Evolutionary conservation across 2,797 vertebrate species (phyloP).

Genomic region (Microctenopoma stevenorrisi): DNA sequence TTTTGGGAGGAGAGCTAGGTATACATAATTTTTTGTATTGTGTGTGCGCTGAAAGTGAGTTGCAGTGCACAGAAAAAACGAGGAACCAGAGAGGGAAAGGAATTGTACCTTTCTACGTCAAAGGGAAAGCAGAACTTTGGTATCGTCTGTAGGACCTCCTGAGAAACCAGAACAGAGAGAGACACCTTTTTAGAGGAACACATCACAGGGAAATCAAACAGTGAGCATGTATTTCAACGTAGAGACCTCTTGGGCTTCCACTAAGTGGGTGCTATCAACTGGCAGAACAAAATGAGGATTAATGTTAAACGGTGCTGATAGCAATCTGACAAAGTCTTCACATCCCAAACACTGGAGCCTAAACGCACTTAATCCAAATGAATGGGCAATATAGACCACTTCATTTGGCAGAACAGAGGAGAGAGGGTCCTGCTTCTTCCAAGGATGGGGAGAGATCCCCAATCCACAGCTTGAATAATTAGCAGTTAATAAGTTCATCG

Average conservation of each 20-base stretch:
- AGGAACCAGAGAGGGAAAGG: slow-evolving; percentile 46
- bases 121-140: slow-evolving; percentile 99
- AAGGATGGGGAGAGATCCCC: slow-evolving; percentile 60
- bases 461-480: slow-evolving; percentile 92
- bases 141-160: slow-evolving; percentile 95
- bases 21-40: background rate
- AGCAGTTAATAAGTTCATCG: slow-evolving; percentile 84
- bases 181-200: slow-evolving; percentile 42
- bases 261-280: slow-evolving; percentile 63
- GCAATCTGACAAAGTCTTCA: slow-evolving; percentile 73
- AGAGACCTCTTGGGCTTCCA: slow-evolving; percentile 55
- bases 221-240: slow-evolving; percentile 43
- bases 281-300: slow-evolving; percentile 74
- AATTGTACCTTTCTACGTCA: slow-evolving; percentile 92
- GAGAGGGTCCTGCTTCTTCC: slow-evolving; percentile 44
- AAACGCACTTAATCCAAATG: slow-evolving; percentile 80
- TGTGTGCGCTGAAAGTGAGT: slow-evolving; percentile 25
- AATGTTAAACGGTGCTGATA: slow-evolving; percentile 75
- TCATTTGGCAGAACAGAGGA: slow-evolving; percentile 66
- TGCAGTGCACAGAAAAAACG: slow-evolving; percentile 18
- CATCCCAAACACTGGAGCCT: slow-evolving; percentile 66
- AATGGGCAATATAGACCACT: slow-evolving; percentile 72
- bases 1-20: slow-evolving; percentile 19
- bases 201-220: slow-evolving; percentile 50
- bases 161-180: slow-evolving; percentile 74